phyloP scores from a whole-genome alignment of 2,888 invertebrate species.

The Aporophyla nigra region DNA sequence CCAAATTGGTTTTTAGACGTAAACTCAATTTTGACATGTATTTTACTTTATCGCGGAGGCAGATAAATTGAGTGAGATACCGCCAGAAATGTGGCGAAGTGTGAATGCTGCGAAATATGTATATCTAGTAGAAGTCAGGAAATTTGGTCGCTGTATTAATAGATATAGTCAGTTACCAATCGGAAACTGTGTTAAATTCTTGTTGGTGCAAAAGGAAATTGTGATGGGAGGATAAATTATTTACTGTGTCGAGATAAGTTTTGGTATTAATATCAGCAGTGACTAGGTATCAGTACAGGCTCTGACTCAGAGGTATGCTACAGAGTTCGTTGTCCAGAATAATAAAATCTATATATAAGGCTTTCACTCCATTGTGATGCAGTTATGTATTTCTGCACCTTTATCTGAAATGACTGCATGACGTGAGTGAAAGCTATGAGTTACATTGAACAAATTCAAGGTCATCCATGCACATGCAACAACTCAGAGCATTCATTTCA shows the following conservation, averaged over 20 bases:
- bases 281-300: background rate
- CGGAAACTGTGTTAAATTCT: constrained; percentile 36
- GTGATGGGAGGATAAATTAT: constrained; percentile 28
- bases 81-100: constrained; percentile 74
- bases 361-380: background rate
- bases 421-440: background rate
- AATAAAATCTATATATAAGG: background rate
- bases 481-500: background rate
- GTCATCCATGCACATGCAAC: background rate
- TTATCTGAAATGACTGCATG: too few relatives aligned
- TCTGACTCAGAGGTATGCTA: background rate
- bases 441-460: background rate
- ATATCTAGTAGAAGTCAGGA: constrained; percentile 61
- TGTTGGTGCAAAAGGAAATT: constrained; percentile 36
- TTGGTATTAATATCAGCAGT: background rate
- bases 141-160: constrained; percentile 63
- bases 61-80: constrained; percentile 89
- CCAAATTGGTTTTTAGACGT: constrained; percentile 89
- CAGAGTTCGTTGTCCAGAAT: too few relatives aligned
- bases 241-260: background rate
- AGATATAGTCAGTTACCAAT: constrained; percentile 50
- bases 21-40: constrained; percentile 89
- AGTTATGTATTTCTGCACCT: background rate
- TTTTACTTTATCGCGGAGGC: constrained; percentile 85
- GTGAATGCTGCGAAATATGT: constrained; percentile 70